A percentile compares a stretch with the other conserved stretches of the same genome.
Conservation (phyloP, 2,888 invertebrate species). For the Halictus quadricinctus region DNA sequence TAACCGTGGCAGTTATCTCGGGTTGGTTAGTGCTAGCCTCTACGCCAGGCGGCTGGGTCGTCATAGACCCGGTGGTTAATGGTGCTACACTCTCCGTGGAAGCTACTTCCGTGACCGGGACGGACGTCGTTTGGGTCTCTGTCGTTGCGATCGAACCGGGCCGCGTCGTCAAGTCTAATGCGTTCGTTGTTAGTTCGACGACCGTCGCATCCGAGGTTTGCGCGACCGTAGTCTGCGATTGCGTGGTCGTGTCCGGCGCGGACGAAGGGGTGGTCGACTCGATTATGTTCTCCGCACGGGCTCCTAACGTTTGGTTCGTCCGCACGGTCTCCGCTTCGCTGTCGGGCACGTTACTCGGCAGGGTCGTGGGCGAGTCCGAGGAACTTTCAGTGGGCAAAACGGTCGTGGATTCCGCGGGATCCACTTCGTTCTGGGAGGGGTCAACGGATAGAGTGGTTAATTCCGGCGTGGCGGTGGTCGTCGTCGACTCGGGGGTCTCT, state of each 20-base stretch:
- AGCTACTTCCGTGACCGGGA: conserved; percentile 18
- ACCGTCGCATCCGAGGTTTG: conserved; percentile 39
- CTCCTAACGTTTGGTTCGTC: conserved; percentile 34
- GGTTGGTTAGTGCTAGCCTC: conserved; percentile 42
- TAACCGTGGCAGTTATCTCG: conserved; percentile 22
- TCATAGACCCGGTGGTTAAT: conserved; percentile 34
- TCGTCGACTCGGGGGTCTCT: conserved; percentile 37
- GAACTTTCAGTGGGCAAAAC: conserved; percentile 33
- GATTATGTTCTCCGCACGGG: conserved; percentile 24
- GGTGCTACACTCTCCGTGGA: conserved; percentile 20
- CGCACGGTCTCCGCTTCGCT: conserved; percentile 15
- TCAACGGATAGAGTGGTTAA: conserved; percentile 29
- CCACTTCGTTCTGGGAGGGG: conserved; percentile 46
- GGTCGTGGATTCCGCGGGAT: conserved; percentile 24
- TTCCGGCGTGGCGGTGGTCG: conserved; percentile 30
- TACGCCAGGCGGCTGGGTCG: conserved; percentile 30
- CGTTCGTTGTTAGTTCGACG: conserved; percentile 58
- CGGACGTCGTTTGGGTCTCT: conserved; percentile 28
- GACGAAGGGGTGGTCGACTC: conserved; percentile 38
- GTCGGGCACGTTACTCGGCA: not conserved
- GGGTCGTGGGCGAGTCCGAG: conserved; percentile 24
- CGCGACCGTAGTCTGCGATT: conserved; percentile 28
- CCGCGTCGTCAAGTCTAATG: conserved; percentile 30
- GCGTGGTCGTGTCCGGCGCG: conserved; percentile 31
- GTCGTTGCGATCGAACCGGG: conserved; percentile 31